Conservation (phyloP, 2,888 invertebrate genomes). For the Mesorhabditis sp. region DNA sequence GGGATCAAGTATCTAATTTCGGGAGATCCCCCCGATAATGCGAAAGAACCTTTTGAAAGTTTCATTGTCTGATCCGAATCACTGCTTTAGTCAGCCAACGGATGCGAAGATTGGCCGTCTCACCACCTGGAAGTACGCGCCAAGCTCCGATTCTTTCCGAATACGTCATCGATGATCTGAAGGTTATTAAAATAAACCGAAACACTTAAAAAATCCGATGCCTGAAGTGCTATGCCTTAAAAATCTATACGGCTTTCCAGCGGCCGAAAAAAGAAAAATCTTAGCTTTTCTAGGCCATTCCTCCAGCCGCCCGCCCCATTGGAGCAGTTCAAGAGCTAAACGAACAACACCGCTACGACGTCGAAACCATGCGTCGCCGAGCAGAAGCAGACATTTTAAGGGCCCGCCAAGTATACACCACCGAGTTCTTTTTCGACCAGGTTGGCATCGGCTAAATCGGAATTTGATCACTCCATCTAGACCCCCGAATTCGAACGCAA, state of each 20-base stretch:
- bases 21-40: too few relatives aligned
- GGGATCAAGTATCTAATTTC: too few relatives aligned
- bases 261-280: neutral
- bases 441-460: neutral
- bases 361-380: neutral
- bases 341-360: neutral
- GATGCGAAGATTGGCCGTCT: neutral
- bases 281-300: neutral
- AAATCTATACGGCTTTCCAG: neutral
- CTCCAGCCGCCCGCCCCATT: neutral
- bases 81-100: neutral
- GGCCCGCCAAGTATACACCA: neutral
- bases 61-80: neutral
- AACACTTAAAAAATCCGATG: too few relatives aligned
- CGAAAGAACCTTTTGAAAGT: too few relatives aligned
- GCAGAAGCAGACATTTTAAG: neutral
- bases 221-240: neutral
- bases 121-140: neutral
- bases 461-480: neutral
- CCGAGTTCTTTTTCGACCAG: neutral
- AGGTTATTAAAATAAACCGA: neutral
- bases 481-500: neutral
- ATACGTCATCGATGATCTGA: neutral
- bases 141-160: neutral
- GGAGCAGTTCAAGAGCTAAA: neutral